These are phyloP conservation scores for Dipodomys ordii DNA, from an alignment of 2,113 vertebrate species.

Conservation along the genomic window DNA sequence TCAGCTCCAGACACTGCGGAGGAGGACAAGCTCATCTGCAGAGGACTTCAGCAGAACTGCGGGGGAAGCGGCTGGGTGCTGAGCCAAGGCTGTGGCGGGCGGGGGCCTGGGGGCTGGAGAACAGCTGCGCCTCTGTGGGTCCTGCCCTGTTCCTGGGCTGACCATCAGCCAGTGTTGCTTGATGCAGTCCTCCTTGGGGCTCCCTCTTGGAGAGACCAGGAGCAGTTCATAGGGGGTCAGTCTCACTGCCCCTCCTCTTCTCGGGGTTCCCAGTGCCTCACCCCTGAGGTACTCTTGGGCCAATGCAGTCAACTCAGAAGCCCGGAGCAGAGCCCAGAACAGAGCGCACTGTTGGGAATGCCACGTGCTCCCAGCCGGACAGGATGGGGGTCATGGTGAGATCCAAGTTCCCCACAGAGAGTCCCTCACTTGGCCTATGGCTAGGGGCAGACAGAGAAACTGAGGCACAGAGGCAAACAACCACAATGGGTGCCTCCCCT, in stretches of 20 bases:
- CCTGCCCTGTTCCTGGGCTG: neutral
- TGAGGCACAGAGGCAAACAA: neutral
- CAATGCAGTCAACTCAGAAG: neutral
- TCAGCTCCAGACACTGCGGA: neutral
- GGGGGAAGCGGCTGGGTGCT: neutral
- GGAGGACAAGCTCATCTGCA: conserved; percentile 31
- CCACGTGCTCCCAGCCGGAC: neutral
- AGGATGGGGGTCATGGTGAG: no score
- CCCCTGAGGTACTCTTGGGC: neutral
- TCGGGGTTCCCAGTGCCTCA: neutral
- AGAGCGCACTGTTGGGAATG: no score
- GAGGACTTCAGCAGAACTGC: neutral
- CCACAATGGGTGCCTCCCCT: no score
- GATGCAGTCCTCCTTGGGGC: no score
- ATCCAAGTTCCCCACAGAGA: neutral
- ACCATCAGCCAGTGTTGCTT: neutral
- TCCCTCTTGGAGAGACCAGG: neutral
- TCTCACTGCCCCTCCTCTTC: neutral
- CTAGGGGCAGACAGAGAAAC: neutral
- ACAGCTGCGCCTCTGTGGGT: neutral
- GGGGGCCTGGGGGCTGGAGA: neutral
- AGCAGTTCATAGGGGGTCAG: accelerated
- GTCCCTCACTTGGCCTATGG: neutral
- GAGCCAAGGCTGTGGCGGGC: neutral
- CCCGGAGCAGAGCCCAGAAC: neutral